Conservation (phyloP, 2,797 vertebrate species). For the Acipenser oxyrinchus region DNA sequence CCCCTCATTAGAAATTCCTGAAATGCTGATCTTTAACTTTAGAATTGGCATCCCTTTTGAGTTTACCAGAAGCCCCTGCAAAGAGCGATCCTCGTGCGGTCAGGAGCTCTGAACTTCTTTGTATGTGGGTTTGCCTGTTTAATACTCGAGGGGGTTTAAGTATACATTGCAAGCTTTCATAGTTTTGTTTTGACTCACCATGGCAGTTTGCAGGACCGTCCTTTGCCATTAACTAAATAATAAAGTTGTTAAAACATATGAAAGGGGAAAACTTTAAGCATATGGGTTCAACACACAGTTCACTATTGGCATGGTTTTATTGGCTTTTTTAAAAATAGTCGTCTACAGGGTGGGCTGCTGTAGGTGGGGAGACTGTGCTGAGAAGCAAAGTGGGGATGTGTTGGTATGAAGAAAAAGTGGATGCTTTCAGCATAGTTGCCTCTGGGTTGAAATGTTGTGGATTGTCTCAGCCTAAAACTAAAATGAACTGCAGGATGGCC, state of each 20-base stretch:
- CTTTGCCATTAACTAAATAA: slow-evolving; percentile 2
- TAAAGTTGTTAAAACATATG: slow-evolving; percentile 18
- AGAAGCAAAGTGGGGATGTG: neutral
- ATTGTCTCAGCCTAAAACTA: slow-evolving; percentile 28
- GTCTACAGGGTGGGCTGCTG: neutral
- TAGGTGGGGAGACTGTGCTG: slow-evolving; percentile 7
- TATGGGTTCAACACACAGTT: slow-evolving; percentile 4
- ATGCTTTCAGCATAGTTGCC: slow-evolving; percentile 10
- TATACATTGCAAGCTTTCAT: slow-evolving; percentile 3
- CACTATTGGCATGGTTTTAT: slow-evolving; percentile 15
- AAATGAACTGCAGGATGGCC: neutral
- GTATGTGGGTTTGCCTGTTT: neutral
- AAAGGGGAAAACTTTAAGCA: slow-evolving; percentile 21
- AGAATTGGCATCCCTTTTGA: neutral
- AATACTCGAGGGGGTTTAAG: neutral
- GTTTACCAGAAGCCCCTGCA: neutral
- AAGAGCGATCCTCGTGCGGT: neutral
- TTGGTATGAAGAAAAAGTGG: neutral
- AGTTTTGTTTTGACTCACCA: neutral
- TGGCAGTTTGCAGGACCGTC: neutral
- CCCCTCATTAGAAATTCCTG: neutral
- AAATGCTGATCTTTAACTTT: slow-evolving; percentile 1
- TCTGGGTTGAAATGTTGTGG: slow-evolving; percentile 26
- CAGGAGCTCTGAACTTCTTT: slow-evolving; percentile 10
- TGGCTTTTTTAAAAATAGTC: neutral